Evolutionary conservation across 2,888 invertebrate genomes (phyloP).

Genomic region (Spilosoma lubricipeda): DNA sequence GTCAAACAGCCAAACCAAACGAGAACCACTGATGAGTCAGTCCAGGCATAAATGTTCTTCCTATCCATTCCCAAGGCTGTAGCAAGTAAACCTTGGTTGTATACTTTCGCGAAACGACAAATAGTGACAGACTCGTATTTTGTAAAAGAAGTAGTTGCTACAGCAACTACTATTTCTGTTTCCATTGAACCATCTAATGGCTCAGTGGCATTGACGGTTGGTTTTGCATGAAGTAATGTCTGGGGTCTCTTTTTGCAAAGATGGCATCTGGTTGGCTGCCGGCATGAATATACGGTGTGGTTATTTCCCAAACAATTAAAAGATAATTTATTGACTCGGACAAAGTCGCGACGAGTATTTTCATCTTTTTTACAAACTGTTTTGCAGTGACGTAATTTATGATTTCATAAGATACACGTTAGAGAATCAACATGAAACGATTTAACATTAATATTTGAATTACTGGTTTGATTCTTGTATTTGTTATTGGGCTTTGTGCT

Average conservation of each 20-base stretch:
- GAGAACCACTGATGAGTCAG: too few species aligned
- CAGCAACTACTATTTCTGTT: too few species aligned
- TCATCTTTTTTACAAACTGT: too few species aligned
- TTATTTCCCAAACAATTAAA: neutral
- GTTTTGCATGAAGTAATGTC: neutral
- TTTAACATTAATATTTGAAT: neutral
- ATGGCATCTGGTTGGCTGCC: neutral
- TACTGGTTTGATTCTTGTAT: neutral
- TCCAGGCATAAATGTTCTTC: too few species aligned
- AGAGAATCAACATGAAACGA: neutral
- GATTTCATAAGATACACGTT: neutral
- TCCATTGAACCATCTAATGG: too few species aligned
- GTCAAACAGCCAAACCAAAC: too few species aligned
- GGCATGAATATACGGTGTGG: neutral
- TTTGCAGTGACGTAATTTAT: too few species aligned
- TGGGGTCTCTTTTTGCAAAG: conserved; percentile 1
- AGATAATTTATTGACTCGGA: neutral
- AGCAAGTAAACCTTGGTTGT: neutral
- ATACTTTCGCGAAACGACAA: neutral
- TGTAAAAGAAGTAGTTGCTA: neutral
- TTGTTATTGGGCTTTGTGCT: neutral
- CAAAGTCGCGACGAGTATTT: too few species aligned
- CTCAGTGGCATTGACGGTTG: too few species aligned
- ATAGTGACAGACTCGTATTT: neutral
- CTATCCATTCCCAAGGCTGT: neutral